phyloP scores from a whole-genome alignment of 2,113 vertebrate species.

The Poecile atricapillus region DNA sequence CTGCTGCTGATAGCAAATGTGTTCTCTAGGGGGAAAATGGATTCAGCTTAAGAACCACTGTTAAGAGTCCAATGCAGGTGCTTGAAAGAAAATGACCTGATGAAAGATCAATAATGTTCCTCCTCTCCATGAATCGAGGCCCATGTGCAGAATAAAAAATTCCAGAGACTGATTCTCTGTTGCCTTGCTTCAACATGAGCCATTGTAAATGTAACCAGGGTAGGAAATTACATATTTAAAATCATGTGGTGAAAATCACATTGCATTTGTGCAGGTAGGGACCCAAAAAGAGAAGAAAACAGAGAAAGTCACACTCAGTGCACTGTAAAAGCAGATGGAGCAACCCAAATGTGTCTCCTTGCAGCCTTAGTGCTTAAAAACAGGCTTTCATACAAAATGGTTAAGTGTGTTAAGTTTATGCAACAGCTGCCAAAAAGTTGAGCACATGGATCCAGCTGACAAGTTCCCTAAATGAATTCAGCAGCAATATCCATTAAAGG shows the following conservation, averaged over 20 bases:
- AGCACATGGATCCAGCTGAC: neutral
- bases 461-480: neutral
- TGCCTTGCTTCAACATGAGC: fast-evolving
- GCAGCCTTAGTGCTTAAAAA: neutral
- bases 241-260: neutral
- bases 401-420: neutral
- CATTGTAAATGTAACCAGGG: neutral
- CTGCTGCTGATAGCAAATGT: conserved; percentile 10
- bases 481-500: neutral
- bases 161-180: neutral
- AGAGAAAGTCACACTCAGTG: neutral
- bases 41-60: neutral
- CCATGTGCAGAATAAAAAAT: neutral
- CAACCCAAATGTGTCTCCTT: neutral
- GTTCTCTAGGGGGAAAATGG: neutral
- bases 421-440: neutral
- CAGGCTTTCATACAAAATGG: neutral
- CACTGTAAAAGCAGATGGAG: neutral
- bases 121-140: neutral
- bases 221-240: neutral
- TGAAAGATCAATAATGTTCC: conserved; percentile 54
- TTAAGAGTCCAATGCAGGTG: neutral
- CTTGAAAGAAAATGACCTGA: conserved; percentile 45
- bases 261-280: neutral
- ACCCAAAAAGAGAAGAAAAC: neutral